Base-by-base conservation (phyloP, 2,797 vertebrate species). In the Sorex maritimensis region DNA sequence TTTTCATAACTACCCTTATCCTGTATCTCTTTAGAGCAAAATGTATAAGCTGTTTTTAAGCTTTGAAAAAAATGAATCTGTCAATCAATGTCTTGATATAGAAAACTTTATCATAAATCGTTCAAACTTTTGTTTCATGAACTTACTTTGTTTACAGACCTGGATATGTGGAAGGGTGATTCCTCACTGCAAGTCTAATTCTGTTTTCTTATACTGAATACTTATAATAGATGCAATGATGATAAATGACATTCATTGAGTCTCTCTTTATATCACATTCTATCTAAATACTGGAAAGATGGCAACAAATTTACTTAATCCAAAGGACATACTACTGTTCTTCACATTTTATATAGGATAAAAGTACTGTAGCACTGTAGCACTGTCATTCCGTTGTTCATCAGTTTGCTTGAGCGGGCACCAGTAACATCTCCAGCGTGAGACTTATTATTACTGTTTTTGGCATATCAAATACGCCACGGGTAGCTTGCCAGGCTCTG, bases 1-100 rank as follows among this genome's bases (percentile, higher is more conserved):
- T 84, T 92, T 94, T 91, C 38, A 80, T 88, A 95, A 93, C 15
- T 46, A 61, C 7, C 19, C 79, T 74, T 88, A 67, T 23, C 74
- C n/a, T 81, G 13, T 30, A 94, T 87, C 24, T 80, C 63, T 65
- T 38, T 23, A 90, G 28, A 21, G 23, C 2, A 78, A 95, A 80
- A 77, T 63, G 2, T 34, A 83, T 61, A 90, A 87, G 90, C 72
- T 52, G 49, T 52, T 52, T 52, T 52, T 52, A 52, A 80, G n/a
- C 10, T 90, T 86, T 58, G n/a, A 49, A 92, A 89, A 95, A 61
- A 69, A 3, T 74, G 23, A 67, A 67, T 88, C 34, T 78, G 9
- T 17, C 80, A 5, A 86, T 28, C 23, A 78, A 69, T 10, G 21
- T 61, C 52, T 74, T 78, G 19, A 80, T 73, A n/a, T 90, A 72